Conservation (phyloP, 2,888 invertebrate species). For the Endomychus coccineus region DNA sequence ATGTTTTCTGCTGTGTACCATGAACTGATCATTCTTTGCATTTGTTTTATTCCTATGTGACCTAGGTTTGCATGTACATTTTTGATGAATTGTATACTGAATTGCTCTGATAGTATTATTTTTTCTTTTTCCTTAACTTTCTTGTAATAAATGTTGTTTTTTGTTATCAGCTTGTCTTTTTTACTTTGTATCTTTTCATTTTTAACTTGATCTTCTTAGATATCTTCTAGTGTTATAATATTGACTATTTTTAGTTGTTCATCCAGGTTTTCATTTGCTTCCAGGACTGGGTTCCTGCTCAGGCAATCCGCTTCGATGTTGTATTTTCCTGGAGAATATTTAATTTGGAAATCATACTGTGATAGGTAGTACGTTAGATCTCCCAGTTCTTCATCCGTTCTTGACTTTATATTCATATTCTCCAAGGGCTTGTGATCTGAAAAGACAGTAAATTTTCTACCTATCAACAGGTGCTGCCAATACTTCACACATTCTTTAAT, state of each 20-base stretch:
- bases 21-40: neutral
- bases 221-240: neutral
- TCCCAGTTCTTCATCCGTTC: slow-evolving; percentile 23
- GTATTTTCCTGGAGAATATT: slow-evolving; percentile 18
- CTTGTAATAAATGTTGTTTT: too few relatives aligned
- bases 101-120: too few relatives aligned
- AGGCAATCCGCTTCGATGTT: slow-evolving; percentile 21
- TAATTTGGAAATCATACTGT: slow-evolving; percentile 22
- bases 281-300: slow-evolving; percentile 2
- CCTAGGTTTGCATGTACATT: too few relatives aligned
- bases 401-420: slow-evolving; percentile 20
- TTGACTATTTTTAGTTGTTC: slow-evolving; percentile 1
- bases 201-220: neutral
- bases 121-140: too few relatives aligned
- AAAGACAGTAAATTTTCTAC: too few relatives aligned
- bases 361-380: slow-evolving; percentile 21
- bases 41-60: slow-evolving; percentile 5
- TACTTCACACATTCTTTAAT: too few relatives aligned
- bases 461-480: too few relatives aligned
- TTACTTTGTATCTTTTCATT: too few relatives aligned
- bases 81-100: too few relatives aligned
- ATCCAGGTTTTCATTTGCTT: neutral
- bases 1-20: slow-evolving; percentile 4
- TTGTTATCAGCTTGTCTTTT: too few relatives aligned
- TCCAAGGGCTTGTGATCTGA: too few relatives aligned